Base-by-base conservation (phyloP, 2,888 invertebrate species). In the Maniola hyperantus region DNA sequence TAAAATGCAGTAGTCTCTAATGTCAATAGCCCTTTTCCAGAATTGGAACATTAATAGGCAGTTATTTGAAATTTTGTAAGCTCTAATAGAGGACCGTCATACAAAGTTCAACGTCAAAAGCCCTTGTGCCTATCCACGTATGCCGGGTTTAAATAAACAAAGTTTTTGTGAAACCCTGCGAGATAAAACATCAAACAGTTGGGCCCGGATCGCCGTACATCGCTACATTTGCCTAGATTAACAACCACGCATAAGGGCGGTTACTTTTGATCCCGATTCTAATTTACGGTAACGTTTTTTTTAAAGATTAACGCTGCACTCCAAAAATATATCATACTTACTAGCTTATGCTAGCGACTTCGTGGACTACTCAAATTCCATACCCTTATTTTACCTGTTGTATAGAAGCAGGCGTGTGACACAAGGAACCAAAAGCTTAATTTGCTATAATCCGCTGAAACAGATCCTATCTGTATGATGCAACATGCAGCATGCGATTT, bases 181-280 rank as follows among this genome's bases (percentile, higher is more conserved):
- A 83, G 85, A 83, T 83, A 80, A 84, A 87, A 87, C 87, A 88
- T 87, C 88, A 88, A 88, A 88, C 87, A 83, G 83, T 82, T 77
- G 78, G 77, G 73, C 76, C 68, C 68, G 73, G 72, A 62, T 65
- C 72, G 70, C 72, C 74, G 57, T 74, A 80, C 74, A 78, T 78
- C 77, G 80, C 78, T 83, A 84, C 85, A 83, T 87, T 85, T 86
- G 79, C 82, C 81, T 84, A 83, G 86, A 87, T 88, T 87, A 87
- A 83, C 82, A 81, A 76, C 74, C 68, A 69, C 71, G 78, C 75
- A 79, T 82, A 84, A 83, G 79, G 82, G 82, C 73, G 70, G 72
- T 74, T 81, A 80, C 79, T 77, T 78, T 67, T 77, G 72, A 59
- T 33, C 18, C 67, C 8, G 5, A 82, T 83, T 73, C 68, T 50